Conservation (phyloP, 2,113 vertebrate species). For the Aegithalos caudatus region DNA sequence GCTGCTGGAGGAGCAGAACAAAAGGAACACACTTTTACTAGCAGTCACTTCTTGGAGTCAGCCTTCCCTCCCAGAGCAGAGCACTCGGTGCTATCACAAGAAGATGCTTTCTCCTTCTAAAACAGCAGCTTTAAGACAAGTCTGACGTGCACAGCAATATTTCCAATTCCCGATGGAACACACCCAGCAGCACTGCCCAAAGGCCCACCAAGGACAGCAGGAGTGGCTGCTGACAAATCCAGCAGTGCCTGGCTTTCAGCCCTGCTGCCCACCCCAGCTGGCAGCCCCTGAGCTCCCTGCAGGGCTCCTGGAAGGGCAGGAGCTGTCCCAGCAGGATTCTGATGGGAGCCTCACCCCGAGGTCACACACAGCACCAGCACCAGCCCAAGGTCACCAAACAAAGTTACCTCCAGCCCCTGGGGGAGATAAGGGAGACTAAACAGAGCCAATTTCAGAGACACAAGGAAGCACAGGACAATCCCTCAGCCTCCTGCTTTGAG, state of each 20-base stretch:
- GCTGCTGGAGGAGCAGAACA: background rate
- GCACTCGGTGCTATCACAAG: background rate
- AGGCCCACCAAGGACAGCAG: background rate
- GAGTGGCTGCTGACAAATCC: background rate
- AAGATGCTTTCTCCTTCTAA: background rate
- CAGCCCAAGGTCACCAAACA: background rate
- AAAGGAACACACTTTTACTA: background rate
- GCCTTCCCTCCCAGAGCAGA: background rate
- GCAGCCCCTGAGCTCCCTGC: background rate
- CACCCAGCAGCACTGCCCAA: background rate
- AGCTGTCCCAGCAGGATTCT: background rate
- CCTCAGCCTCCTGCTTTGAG: background rate
- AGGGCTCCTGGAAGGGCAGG: background rate
- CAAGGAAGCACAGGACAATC: background rate
- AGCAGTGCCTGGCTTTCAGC: background rate
- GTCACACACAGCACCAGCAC: background rate
- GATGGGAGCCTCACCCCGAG: background rate
- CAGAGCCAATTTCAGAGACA: background rate
- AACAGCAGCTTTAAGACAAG: background rate
- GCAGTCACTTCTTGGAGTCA: background rate
- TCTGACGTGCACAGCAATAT: background rate
- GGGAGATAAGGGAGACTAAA: conserved; percentile 18
- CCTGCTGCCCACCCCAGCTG: background rate
- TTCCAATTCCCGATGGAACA: background rate
- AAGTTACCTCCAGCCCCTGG: background rate